Percentiles rank a stretch among this genome's conserved stretches.
phyloP scores from a whole-genome alignment of 2,797 vertebrate genomes.

The Spatula clypeata region DNA sequence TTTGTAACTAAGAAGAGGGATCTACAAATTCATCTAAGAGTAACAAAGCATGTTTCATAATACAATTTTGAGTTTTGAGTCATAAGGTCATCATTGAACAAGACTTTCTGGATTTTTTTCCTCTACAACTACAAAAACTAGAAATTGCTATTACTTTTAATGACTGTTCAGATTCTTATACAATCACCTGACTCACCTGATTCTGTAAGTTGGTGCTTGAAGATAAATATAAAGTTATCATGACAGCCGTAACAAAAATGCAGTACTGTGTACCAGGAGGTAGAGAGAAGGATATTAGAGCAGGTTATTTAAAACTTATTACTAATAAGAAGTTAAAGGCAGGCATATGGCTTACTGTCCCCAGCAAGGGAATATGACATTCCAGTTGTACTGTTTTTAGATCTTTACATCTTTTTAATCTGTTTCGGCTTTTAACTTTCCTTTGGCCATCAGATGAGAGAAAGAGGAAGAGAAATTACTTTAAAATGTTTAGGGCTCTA shows the following conservation, averaged over 20 bases:
- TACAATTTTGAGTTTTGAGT: neutral
- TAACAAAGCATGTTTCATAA: neutral
- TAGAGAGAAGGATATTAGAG: neutral
- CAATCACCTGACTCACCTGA: neutral
- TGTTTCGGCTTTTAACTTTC: neutral
- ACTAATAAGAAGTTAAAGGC: neutral
- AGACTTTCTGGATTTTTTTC: neutral
- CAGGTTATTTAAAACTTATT: neutral
- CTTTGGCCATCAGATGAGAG: neutral
- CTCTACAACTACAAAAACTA: neutral
- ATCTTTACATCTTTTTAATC: neutral
- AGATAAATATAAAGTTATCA: neutral
- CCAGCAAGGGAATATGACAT: neutral
- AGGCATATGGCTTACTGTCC: neutral
- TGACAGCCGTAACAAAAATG: neutral
- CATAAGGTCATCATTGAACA: neutral
- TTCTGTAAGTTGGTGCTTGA: neutral
- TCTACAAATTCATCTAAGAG: neutral
- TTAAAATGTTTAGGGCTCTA: neutral
- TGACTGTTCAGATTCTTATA: neutral
- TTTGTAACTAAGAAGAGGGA: neutral
- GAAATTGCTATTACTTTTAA: neutral
- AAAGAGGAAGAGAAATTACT: neutral
- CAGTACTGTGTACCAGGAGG: neutral
- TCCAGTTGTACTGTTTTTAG: neutral